Percentiles rank a stretch among this genome's conserved stretches.
phyloP scores from a whole-genome alignment of 2,888 invertebrate genomes.

The Petrolisthes manimaculis region DNA sequence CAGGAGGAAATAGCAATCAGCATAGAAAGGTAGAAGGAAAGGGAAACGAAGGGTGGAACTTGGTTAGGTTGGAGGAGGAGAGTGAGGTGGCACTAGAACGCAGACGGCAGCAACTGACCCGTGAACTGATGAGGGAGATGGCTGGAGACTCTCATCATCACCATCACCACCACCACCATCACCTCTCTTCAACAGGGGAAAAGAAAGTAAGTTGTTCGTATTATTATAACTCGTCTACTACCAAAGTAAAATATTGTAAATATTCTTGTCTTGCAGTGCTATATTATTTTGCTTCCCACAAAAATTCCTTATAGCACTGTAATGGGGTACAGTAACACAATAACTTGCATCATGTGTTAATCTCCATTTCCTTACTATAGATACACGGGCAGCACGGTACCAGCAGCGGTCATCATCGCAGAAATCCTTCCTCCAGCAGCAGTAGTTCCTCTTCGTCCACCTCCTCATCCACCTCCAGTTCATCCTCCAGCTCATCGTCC shows the following conservation, averaged over 20 bases:
- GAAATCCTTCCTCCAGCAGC: slow-evolving; percentile 41
- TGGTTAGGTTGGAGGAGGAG: slow-evolving; percentile 43
- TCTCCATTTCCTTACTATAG: slow-evolving; percentile 3
- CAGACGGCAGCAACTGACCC: slow-evolving; percentile 45
- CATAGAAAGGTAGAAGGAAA: neutral
- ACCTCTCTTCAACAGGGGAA: slow-evolving; percentile 25
- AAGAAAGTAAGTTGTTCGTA: slow-evolving; percentile 37
- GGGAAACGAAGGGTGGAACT: slow-evolving; percentile 45
- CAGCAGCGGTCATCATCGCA: slow-evolving; percentile 22
- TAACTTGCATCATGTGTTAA: neutral
- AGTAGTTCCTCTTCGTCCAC: slow-evolving; percentile 50
- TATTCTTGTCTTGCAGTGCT: too few species aligned
- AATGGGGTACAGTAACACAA: too few species aligned
- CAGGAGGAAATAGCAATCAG: neutral
- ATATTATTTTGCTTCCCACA: too few species aligned
- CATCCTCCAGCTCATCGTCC: slow-evolving; percentile 43
- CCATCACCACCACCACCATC: slow-evolving; percentile 26
- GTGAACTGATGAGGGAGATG: slow-evolving; percentile 55
- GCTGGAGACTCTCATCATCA: slow-evolving; percentile 51
- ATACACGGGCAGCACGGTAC: slow-evolving; percentile 45
- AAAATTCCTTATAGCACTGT: too few species aligned
- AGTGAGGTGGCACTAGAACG: slow-evolving; percentile 52
- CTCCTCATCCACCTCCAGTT: slow-evolving; percentile 45
- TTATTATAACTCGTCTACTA: too few species aligned
- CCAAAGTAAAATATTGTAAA: too few species aligned